Evolutionary conservation across 2,888 invertebrate genomes (phyloP).

Genomic region (Drosophila niveifrons): DNA sequence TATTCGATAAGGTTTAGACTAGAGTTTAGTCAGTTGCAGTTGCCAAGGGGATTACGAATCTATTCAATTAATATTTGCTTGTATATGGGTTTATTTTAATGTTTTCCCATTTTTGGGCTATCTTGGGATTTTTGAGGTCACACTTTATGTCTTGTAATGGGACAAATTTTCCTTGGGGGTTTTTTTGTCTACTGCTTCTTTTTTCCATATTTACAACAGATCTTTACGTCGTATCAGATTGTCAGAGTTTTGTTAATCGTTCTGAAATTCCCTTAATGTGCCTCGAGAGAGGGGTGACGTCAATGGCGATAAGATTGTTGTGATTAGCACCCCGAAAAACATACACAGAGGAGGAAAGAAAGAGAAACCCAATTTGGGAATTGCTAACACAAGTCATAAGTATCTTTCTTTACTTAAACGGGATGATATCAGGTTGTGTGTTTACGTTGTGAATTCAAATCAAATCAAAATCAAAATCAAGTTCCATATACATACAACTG

Average conservation of each 20-base stretch:
- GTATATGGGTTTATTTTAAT: background rate
- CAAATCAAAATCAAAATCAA: constrained; percentile 9
- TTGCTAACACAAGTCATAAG: constrained; percentile 4
- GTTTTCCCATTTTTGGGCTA: background rate
- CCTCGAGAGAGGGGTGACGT: constrained; percentile 24
- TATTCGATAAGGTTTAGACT: constrained; percentile 41
- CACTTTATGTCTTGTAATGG: background rate
- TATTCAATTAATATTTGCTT: background rate
- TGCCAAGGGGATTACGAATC: constrained; percentile 8
- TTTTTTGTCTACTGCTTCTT: background rate
- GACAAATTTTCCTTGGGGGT: constrained; percentile 1
- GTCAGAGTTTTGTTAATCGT: constrained; percentile 24
- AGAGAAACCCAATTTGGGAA: background rate
- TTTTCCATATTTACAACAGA: background rate
- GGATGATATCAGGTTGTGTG: background rate
- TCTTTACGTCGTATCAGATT: background rate
- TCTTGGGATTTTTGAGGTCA: background rate
- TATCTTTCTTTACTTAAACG: background rate
- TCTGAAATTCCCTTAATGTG: constrained; percentile 53
- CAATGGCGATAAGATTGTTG: constrained; percentile 23
- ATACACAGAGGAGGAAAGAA: background rate
- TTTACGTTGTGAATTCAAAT: background rate
- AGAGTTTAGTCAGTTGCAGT: constrained; percentile 2
- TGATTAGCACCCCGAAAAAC: constrained; percentile 6
- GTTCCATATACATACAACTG: background rate